Conservation (phyloP, 2,888 invertebrate species). For the Agrilus biguttatus region DNA sequence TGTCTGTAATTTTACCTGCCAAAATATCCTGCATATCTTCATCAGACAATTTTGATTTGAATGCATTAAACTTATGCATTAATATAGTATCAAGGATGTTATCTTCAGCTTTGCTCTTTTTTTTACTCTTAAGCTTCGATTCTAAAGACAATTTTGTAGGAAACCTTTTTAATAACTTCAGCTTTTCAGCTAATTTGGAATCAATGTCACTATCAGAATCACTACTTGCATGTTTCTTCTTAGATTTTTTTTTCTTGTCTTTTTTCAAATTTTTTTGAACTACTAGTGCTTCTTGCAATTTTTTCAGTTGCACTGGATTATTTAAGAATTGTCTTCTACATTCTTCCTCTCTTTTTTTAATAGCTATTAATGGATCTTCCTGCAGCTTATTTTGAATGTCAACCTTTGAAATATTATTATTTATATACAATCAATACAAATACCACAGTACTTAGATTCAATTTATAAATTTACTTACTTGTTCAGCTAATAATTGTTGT, state of each 20-base stretch:
- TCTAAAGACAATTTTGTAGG: constrained; percentile 5
- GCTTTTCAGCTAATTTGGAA: constrained; percentile 20
- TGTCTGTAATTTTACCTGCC: constrained; percentile 29
- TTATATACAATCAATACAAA: background rate
- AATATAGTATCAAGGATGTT: constrained; percentile 51
- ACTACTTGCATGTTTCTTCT: constrained; percentile 16
- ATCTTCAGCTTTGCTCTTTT: constrained; percentile 26
- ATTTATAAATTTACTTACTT: constrained; percentile 12
- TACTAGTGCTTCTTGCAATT: constrained; percentile 64
- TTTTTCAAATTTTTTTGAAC: constrained; percentile 39
- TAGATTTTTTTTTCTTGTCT: constrained; percentile 25
- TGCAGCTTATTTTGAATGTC: constrained; percentile 79
- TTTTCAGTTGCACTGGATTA: constrained; percentile 83
- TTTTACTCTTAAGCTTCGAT: constrained; percentile 13
- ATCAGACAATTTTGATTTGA: constrained; percentile 39
- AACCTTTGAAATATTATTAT: constrained; percentile 43
- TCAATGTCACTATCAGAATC: constrained; percentile 21
- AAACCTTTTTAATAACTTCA: constrained; percentile 16
- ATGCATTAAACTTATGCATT: constrained; percentile 53
- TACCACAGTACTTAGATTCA: background rate
- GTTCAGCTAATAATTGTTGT: constrained; percentile 16
- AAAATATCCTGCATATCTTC: constrained; percentile 26
- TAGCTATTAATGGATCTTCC: constrained; percentile 84
- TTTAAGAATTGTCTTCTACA: constrained; percentile 69
- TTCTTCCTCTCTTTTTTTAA: constrained; percentile 82